Percentiles rank a stretch among this genome's conserved stretches.
Conservation (phyloP, 2,888 invertebrate species). For the Chalcis sispes region DNA sequence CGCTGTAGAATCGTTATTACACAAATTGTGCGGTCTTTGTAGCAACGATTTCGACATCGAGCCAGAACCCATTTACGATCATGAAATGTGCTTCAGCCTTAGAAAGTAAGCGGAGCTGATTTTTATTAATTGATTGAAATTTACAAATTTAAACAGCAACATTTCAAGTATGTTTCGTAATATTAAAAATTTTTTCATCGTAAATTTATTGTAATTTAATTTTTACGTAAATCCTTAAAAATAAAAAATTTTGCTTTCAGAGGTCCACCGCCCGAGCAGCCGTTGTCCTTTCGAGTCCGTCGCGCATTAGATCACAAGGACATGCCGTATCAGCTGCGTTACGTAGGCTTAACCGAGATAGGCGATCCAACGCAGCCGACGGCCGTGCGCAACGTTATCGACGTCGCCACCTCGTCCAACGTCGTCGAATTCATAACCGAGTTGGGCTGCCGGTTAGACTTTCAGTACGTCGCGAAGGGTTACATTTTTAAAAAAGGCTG, state of each 20-base stretch:
- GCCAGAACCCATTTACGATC: conserved; percentile 94
- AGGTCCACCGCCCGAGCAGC: conserved; percentile 71
- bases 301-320: conserved; percentile 90
- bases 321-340: conserved; percentile 92
- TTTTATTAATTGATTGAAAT: too few species aligned
- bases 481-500: conserved; percentile 97
- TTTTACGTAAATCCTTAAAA: too few species aligned
- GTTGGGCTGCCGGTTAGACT: conserved; percentile 92
- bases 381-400: conserved; percentile 92
- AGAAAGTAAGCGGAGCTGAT: conserved; percentile 74
- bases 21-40: conserved; percentile 89
- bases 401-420: conserved; percentile 93
- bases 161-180: too few species aligned
- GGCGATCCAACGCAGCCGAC: conserved; percentile 93
- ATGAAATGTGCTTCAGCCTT: conserved; percentile 92
- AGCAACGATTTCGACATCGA: conserved; percentile 95
- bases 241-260: too few species aligned
- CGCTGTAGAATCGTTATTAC: conserved; percentile 92
- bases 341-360: conserved; percentile 94
- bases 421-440: conserved; percentile 94
- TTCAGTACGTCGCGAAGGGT: conserved; percentile 91
- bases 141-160: background rate
- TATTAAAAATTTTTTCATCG: too few species aligned
- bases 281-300: conserved; percentile 87
- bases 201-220: too few species aligned